Evolutionary conservation across 2,888 invertebrate species (phyloP).

Genomic region (Copidosoma aretas): DNA sequence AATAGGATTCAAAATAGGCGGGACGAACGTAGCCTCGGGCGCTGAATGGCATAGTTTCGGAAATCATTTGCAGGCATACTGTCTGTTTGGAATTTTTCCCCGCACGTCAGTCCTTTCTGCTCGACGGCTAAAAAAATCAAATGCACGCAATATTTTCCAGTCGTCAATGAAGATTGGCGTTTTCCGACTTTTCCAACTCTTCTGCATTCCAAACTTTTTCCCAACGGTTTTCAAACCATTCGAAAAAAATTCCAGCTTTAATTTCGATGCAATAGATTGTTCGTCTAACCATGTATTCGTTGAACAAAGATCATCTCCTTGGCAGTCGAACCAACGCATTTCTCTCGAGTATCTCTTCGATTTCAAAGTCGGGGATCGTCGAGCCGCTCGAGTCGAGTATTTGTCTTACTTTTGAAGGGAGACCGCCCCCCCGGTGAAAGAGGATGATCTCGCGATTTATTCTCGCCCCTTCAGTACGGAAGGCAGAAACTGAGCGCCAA

Average conservation of each 20-base stretch:
- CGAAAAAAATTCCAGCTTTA: too few relatives aligned
- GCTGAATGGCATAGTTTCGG: background rate
- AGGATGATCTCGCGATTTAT: slow-evolving; percentile 2
- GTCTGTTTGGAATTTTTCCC: background rate
- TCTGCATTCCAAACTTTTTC: background rate
- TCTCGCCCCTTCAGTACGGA: background rate
- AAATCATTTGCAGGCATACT: background rate
- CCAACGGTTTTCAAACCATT: too few relatives aligned
- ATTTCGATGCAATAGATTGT: background rate
- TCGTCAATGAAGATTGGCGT: background rate
- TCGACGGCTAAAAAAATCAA: background rate
- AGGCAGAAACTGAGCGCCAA: background rate
- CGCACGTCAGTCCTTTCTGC: background rate
- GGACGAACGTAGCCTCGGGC: background rate
- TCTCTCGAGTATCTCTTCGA: background rate
- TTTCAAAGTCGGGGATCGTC: background rate
- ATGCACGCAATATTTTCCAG: too few relatives aligned
- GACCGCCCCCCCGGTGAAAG: background rate
- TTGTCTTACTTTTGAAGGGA: background rate
- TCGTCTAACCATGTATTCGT: background rate
- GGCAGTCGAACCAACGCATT: background rate
- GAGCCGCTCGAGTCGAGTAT: background rate
- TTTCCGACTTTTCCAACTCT: background rate
- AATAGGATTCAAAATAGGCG: too few relatives aligned
- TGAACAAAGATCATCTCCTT: background rate